phyloP scores from a whole-genome alignment of 2,797 vertebrate genomes.

The Pygocentrus nattereri region DNA sequence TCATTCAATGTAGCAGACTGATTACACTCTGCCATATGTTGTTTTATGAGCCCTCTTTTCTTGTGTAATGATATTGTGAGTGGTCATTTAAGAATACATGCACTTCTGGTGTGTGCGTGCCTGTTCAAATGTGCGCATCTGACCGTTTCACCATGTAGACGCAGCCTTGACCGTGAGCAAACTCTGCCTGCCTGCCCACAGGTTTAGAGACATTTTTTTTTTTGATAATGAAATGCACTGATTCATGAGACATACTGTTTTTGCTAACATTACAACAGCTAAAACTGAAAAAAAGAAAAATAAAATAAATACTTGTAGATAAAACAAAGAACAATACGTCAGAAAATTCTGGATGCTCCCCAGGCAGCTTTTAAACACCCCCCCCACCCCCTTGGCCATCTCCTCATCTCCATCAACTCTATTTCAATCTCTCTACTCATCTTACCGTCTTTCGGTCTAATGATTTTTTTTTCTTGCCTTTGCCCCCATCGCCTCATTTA shows the following conservation, averaged over 20 bases:
- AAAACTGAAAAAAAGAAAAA: conserved; percentile 57
- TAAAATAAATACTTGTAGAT: conserved; percentile 68
- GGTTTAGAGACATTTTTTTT: conserved; percentile 44
- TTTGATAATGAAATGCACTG: conserved; percentile 28
- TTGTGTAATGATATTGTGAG: conserved; percentile 48
- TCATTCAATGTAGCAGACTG: neutral
- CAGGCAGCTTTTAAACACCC: conserved; percentile 75
- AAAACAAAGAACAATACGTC: conserved; percentile 64
- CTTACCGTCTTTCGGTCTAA: conserved; percentile 45
- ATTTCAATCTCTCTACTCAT: conserved; percentile 25
- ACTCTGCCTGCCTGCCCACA: conserved; percentile 68
- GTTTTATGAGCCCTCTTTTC: conserved; percentile 50
- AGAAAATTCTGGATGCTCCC: conserved; percentile 70
- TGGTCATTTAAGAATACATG: conserved; percentile 15
- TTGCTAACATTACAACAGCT: conserved; percentile 61
- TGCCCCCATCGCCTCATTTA: conserved; percentile 27
- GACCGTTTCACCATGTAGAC: neutral
- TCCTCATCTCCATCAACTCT: conserved; percentile 44
- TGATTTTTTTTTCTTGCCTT: conserved; percentile 21
- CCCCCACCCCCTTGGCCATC: conserved; percentile 60
- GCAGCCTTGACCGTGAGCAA: conserved; percentile 43
- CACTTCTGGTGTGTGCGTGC: conserved; percentile 11
- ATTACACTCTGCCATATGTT: neutral
- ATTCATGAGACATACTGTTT: conserved; percentile 63
- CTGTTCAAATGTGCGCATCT: conserved; percentile 30